Evolutionary conservation across 1,140 invertebrate genomes (phyloP), one percentile per base, ranked within the genome.

Genomic region (Zaprionus gabonicus): DNA sequence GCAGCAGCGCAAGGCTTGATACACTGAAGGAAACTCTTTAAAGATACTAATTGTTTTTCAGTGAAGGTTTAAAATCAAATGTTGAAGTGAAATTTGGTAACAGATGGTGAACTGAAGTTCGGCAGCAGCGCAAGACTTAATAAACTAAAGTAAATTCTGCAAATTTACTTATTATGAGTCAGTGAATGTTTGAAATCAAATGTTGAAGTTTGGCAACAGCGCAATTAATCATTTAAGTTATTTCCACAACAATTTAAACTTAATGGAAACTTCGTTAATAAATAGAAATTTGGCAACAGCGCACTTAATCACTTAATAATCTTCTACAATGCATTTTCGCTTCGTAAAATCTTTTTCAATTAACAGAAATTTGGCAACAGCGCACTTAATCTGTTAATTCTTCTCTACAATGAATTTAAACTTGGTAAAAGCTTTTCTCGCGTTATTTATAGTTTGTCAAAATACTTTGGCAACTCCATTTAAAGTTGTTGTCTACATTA

Each of bases 51-150:
- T 23, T 23, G 23, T 23, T 23, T 2, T 23, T 23, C 23, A 23
- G 23, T 23, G 23, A 23, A 23, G 23, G 23, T 2, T 23, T 1
- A 23, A 23, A 23, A 2, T 23, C 23, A 23, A 23, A 23, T 23
- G 23, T 2, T 53, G 59, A 62, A 49, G 27, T 20, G 20, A 20
- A 20, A 20, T 49, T 62, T 41, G 63, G 23, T 51, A 38, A 65
- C 51, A 38, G 2, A 13, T 34, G 34, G 20, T 20, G 20, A 20
- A 20, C 20, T 20, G 59, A 62, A 49, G 27, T 49, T 62, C 28
- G 63, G 23, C 63, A 38, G 56, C 51, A 38, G 2, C 20, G 49
- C 49, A 44, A 17, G n/a, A 13, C 10, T 2, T 25, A 12, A 53
- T 17, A 31, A 36, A 27, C 12, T 17, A 9, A 53, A n/a, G 5